Evolutionary conservation across 2,888 invertebrate genomes (phyloP).

Genomic region (Adelognathus sp.): DNA sequence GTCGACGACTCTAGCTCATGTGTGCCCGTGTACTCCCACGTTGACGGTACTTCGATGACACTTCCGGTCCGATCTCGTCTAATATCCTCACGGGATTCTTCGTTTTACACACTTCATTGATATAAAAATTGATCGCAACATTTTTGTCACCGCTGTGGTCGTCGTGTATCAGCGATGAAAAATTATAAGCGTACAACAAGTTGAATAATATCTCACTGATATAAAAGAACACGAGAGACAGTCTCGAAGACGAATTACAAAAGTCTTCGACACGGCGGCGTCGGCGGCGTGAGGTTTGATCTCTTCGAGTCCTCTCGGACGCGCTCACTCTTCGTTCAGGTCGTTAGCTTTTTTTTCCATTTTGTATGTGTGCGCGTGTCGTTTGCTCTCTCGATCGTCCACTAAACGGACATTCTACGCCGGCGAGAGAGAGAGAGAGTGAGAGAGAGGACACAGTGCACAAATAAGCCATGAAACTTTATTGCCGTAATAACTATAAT

Average conservation of each 20-base stretch:
- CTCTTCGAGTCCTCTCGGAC: slow-evolving; percentile 43
- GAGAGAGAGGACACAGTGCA: slow-evolving; percentile 40
- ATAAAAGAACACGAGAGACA: slow-evolving; percentile 24
- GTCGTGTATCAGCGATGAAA: background rate
- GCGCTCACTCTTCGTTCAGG: slow-evolving; percentile 21
- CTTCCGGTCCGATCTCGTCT: slow-evolving; percentile 37
- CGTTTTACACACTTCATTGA: background rate
- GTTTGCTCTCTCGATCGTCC: slow-evolving; percentile 12
- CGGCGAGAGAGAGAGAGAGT: background rate
- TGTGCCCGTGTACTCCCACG: background rate
- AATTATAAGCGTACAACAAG: background rate
- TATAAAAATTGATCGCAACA: background rate
- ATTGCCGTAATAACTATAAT: slow-evolving; percentile 75
- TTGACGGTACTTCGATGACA: slow-evolving; percentile 16
- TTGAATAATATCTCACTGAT: slow-evolving; percentile 15
- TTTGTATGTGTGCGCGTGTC: slow-evolving; percentile 21
- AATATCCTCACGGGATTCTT: background rate
- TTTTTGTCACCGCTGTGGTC: background rate
- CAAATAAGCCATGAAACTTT: slow-evolving; percentile 73
- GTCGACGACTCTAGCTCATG: slow-evolving; percentile 2
- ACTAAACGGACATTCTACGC: slow-evolving; percentile 49
- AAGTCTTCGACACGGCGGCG: too few relatives aligned
- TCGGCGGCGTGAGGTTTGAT: slow-evolving; percentile 44
- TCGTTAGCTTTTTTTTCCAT: slow-evolving; percentile 28
- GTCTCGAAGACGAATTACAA: slow-evolving; percentile 18